Percentiles rank a stretch among this genome's conserved stretches.
Conservation (phyloP, 2,888 invertebrate species). For the Macrosiphum euphorbiae region DNA sequence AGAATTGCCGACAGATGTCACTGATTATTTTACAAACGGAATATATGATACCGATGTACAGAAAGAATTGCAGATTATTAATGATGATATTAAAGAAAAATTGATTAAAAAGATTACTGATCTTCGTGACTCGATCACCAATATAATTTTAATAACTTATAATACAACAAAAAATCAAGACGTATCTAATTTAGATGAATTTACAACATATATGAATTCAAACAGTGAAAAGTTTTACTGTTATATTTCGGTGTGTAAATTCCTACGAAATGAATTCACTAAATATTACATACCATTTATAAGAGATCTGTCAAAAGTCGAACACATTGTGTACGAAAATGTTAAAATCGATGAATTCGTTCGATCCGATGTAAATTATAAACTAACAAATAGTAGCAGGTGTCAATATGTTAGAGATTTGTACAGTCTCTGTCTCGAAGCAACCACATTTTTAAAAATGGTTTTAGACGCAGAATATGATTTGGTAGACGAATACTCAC, state of each 20-base stretch:
- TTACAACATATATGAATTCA: neutral
- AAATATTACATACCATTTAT: neutral
- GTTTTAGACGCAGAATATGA: neutral
- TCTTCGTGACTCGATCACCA: neutral
- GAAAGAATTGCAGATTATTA: no score
- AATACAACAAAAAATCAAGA: neutral
- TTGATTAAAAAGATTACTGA: neutral
- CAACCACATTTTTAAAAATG: neutral
- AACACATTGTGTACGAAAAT: neutral
- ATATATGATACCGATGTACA: neutral
- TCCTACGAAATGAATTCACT: no score
- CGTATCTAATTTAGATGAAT: neutral
- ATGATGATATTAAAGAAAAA: no score
- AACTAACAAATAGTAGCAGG: neutral
- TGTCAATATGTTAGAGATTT: neutral
- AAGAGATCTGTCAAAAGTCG: neutral
- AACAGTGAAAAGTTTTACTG: neutral
- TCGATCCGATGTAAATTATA: neutral
- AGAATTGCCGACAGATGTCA: neutral
- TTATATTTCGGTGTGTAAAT: neutral
- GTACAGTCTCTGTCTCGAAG: neutral
- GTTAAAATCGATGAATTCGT: neutral
- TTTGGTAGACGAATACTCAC: neutral
- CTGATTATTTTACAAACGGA: neutral
- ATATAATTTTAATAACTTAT: neutral